These are phyloP conservation scores for Decapterus maruadsi DNA, from an alignment of 2,797 vertebrate genomes.

Conservation along the genomic window DNA sequence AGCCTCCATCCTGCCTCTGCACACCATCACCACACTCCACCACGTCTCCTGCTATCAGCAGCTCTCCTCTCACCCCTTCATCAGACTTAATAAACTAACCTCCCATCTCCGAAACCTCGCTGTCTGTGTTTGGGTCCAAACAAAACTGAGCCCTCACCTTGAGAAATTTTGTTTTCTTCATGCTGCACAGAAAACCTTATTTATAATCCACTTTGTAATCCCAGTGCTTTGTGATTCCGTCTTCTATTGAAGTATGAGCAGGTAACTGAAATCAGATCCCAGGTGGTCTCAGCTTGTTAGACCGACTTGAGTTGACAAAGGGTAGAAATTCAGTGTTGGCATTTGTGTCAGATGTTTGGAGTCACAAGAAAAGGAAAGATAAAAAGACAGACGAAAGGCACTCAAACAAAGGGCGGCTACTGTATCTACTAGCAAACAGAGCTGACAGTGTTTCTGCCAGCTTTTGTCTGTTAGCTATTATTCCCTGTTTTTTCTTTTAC, in stretches of 20 bases:
- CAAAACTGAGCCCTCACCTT: not conserved
- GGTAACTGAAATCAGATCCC: slow-evolving; percentile 7
- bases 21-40: no score
- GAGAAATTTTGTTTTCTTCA: not conserved
- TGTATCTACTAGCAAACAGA: slow-evolving; percentile 13
- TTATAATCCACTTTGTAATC: not conserved
- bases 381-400: slow-evolving; percentile 4
- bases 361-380: not conserved
- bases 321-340: slow-evolving; percentile 3
- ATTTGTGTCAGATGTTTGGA: slow-evolving; percentile 22
- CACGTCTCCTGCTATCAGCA: no score
- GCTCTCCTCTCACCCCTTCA: no score
- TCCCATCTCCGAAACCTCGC: no score
- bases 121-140: no score
- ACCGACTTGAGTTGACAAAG: not conserved
- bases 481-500: not conserved
- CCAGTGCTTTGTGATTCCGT: not conserved
- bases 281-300: not conserved
- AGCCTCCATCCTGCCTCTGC: no score
- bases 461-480: not conserved
- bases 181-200: not conserved
- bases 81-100: no score
- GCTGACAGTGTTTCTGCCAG: slow-evolving; percentile 12
- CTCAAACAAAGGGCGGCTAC: slow-evolving; percentile 11
- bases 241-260: not conserved